Conservation (phyloP, 2,113 vertebrate species). For the Aleadryas rufinucha region DNA sequence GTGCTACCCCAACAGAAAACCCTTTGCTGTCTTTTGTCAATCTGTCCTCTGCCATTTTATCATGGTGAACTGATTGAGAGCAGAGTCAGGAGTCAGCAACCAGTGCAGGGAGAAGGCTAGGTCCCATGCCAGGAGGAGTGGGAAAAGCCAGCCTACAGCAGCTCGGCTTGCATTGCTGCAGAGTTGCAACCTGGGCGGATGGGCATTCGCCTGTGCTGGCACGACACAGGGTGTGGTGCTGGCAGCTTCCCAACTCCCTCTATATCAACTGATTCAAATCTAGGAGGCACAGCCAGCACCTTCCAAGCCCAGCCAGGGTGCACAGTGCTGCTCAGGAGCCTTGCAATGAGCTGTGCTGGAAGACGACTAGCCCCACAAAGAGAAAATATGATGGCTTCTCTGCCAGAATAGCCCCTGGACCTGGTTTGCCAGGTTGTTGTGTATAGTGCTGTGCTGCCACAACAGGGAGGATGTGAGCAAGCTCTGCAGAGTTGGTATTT, state of each 20-base stretch:
- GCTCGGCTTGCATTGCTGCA: accelerated
- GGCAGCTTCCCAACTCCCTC: background rate
- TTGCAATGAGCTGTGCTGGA: background rate
- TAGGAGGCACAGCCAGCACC: background rate
- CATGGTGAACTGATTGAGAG: background rate
- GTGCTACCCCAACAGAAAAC: background rate
- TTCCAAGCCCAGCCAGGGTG: accelerated
- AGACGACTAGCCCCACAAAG: background rate
- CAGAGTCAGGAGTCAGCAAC: background rate
- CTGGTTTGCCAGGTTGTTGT: background rate
- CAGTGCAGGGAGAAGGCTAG: background rate
- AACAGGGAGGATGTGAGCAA: background rate
- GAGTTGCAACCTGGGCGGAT: background rate
- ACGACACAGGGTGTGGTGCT: background rate
- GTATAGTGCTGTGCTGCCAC: accelerated
- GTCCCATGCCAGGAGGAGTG: background rate
- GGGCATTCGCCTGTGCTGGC: background rate
- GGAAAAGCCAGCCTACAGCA: background rate
- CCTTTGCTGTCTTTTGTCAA: background rate
- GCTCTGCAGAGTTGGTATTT: background rate
- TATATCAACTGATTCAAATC: background rate
- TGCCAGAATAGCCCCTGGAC: background rate
- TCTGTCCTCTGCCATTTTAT: background rate
- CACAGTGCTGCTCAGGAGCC: background rate
- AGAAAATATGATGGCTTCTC: background rate